A percentile compares a stretch with the other conserved stretches of the same genome.
Evolutionary conservation across 2,113 vertebrate species (phyloP).

Genomic region (Etia nguti): DNA sequence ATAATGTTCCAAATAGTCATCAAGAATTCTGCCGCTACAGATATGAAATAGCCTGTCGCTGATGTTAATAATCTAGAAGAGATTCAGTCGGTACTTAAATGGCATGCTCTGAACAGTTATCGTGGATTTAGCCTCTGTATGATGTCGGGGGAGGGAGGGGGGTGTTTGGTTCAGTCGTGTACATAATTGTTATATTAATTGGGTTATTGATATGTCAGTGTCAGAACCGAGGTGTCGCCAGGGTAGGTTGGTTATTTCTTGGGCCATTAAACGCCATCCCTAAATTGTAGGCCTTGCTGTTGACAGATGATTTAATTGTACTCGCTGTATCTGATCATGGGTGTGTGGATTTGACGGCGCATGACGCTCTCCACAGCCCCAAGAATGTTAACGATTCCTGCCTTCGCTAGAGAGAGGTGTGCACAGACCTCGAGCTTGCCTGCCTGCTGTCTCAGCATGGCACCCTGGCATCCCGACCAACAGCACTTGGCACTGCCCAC

Average conservation of each 20-base stretch:
- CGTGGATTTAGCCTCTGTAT: slow-evolving; percentile 18
- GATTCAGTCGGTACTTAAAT: slow-evolving; percentile 36
- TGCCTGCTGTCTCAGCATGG: slow-evolving; percentile 56
- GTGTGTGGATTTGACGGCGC: slow-evolving; percentile 37
- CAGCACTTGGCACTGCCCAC: slow-evolving; percentile 66
- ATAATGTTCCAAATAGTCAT: slow-evolving; percentile 42
- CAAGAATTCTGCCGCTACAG: slow-evolving; percentile 49
- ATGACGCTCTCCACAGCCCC: slow-evolving; percentile 40
- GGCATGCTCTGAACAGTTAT: slow-evolving; percentile 26
- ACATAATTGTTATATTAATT: slow-evolving; percentile 53
- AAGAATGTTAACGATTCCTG: slow-evolving; percentile 66
- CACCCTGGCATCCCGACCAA: slow-evolving; percentile 54
- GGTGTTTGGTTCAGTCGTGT: slow-evolving; percentile 41
- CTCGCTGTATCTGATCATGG: slow-evolving; percentile 47
- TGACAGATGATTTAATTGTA: slow-evolving; percentile 54
- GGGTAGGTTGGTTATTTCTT: slow-evolving; percentile 36
- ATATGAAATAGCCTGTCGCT: slow-evolving; percentile 54
- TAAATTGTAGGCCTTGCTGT: slow-evolving; percentile 34
- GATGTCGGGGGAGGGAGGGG: background rate
- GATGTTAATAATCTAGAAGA: slow-evolving; percentile 35
- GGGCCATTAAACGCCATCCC: slow-evolving; percentile 37
- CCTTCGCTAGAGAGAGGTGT: slow-evolving; percentile 51
- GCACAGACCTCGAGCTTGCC: slow-evolving; percentile 55
- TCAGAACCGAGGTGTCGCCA: slow-evolving; percentile 15
- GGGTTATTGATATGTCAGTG: slow-evolving; percentile 42